A percentile compares a stretch with the other conserved stretches of the same genome.
phyloP scores from a whole-genome alignment of 2,888 invertebrate species.

The Drosophila diplacantha region DNA sequence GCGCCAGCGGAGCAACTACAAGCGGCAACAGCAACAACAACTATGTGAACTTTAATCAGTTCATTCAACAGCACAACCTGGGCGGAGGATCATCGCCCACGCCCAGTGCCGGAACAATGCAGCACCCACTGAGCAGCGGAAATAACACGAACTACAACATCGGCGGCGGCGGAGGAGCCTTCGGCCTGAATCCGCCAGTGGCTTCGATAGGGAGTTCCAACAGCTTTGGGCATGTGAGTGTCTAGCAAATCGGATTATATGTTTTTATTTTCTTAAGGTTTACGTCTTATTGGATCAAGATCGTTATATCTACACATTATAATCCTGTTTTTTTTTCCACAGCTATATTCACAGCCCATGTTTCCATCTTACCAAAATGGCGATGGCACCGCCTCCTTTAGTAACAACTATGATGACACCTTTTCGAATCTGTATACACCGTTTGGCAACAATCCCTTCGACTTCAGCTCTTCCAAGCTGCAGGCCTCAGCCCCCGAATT shows the following conservation, averaged over 20 bases:
- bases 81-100: constrained; percentile 29
- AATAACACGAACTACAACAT: constrained; percentile 34
- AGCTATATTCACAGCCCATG: constrained; percentile 36
- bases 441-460: constrained; percentile 67
- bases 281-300: background rate
- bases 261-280: too few relatives aligned
- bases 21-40: constrained; percentile 62
- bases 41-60: constrained; percentile 77
- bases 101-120: constrained; percentile 13
- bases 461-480: constrained; percentile 71
- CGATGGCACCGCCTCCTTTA: constrained; percentile 20
- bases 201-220: constrained; percentile 2
- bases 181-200: constrained; percentile 34
- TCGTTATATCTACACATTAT: constrained; percentile 11
- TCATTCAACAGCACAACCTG: constrained; percentile 76
- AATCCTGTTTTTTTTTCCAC: background rate
- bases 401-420: constrained; percentile 15
- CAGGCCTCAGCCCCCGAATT: constrained; percentile 76
- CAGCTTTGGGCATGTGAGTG: constrained; percentile 36
- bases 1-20: constrained; percentile 9
- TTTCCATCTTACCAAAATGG: constrained; percentile 46
- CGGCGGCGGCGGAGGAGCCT: constrained; percentile 48
- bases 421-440: constrained; percentile 51
- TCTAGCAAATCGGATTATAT: background rate
- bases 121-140: constrained; percentile 33